phyloP scores from a whole-genome alignment of 2,113 vertebrate genomes.

The Myiozetetes cayanensis region DNA sequence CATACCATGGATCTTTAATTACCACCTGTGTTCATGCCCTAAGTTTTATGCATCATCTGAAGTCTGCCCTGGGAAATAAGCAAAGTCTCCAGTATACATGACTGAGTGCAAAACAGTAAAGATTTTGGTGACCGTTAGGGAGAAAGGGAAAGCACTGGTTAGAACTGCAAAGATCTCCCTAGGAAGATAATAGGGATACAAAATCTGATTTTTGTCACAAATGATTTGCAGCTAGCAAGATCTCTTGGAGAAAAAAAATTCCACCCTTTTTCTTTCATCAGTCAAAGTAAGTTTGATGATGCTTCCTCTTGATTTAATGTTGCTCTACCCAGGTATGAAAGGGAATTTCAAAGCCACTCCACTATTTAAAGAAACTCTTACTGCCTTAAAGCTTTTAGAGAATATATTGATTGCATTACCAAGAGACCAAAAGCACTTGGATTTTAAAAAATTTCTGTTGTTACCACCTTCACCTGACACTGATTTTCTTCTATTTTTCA shows the following conservation, averaged over 20 bases:
- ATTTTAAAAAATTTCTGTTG: neutral
- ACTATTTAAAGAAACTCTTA: conserved; percentile 17
- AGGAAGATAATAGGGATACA: neutral
- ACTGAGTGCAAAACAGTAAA: neutral
- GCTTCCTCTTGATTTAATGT: neutral
- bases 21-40: neutral
- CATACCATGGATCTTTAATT: conserved; percentile 3
- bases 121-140: neutral
- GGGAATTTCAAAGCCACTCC: neutral
- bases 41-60: neutral
- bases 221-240: neutral
- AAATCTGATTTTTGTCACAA: neutral
- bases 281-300: neutral
- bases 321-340: neutral
- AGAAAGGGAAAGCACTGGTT: neutral
- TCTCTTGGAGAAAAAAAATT: neutral
- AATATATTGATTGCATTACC: neutral
- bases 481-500: neutral
- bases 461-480: neutral
- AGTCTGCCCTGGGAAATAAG: neutral
- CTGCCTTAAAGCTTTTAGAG: neutral
- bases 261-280: neutral
- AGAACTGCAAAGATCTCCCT: neutral
- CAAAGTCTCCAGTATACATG: neutral
- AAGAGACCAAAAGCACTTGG: neutral